Evolutionary conservation across 2,797 vertebrate species (phyloP).

Genomic region (Gobio occitaniae): DNA sequence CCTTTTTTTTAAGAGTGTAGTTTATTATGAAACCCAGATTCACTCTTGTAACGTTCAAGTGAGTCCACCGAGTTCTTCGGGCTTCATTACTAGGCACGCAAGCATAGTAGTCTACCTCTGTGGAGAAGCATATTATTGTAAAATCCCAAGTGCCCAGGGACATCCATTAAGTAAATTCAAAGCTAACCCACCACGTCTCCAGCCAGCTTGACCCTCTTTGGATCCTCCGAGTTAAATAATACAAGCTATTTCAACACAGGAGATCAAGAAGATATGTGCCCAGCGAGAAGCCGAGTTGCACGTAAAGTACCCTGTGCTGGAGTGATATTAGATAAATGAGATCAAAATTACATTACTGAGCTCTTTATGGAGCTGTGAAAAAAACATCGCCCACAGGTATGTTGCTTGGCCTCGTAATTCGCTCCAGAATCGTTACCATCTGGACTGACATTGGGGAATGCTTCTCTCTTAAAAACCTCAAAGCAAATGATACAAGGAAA

Average conservation of each 20-base stretch:
- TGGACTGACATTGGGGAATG: conserved; percentile 81
- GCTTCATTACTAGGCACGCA: conserved; percentile 57
- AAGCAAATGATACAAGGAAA: conserved; percentile 83
- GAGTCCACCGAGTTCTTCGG: conserved; percentile 47
- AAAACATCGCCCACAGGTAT: conserved; percentile 84
- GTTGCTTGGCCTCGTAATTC: conserved; percentile 86
- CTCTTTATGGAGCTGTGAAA: conserved; percentile 85
- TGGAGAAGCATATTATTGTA: conserved; percentile 59
- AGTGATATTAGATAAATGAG: conserved; percentile 85
- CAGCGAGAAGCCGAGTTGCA: conserved; percentile 74
- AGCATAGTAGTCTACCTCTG: conserved; percentile 55
- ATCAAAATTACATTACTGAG: conserved; percentile 86
- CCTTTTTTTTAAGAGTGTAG: conserved; percentile 12
- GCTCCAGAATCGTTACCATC: conserved; percentile 86
- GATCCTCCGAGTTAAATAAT: conserved; percentile 69
- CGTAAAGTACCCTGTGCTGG: conserved; percentile 72
- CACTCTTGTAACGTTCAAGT: conserved; percentile 52
- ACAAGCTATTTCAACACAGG: conserved; percentile 71
- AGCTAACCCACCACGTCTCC: conserved; percentile 63
- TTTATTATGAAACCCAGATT: conserved; percentile 37
- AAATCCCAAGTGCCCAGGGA: conserved; percentile 59
- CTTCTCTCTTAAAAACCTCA: conserved; percentile 85
- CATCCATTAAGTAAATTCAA: conserved; percentile 66
- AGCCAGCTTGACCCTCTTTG: conserved; percentile 56
- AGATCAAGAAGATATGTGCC: conserved; percentile 65